A percentile compares a stretch with the other conserved stretches of the same genome.
These are phyloP conservation scores for Brachyalestes nurse DNA, from an alignment of 2,797 vertebrate species.

Conservation along the genomic window DNA sequence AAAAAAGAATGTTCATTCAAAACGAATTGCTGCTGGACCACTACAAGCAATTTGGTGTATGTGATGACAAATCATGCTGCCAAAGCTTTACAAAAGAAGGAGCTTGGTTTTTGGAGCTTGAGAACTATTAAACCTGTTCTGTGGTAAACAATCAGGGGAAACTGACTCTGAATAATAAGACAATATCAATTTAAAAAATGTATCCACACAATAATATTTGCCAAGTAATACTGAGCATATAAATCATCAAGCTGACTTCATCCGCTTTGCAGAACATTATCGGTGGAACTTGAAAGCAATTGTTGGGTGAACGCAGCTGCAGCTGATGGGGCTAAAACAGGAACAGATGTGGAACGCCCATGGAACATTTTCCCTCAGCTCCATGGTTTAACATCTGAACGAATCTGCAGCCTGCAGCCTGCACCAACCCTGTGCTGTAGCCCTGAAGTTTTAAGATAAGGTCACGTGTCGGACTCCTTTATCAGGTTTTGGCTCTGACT, in stretches of 20 bases:
- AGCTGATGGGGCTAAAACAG: conserved; percentile 65
- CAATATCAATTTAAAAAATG: no score
- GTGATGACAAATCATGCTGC: conserved; percentile 29
- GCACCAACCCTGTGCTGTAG: background rate
- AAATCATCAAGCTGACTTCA: conserved; percentile 8
- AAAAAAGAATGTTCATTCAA: background rate
- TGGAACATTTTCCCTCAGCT: conserved; percentile 39
- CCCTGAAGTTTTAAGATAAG: conserved; percentile 40
- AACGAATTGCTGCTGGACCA: background rate
- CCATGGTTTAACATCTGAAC: background rate
- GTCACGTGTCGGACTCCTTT: background rate
- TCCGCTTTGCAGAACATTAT: conserved; percentile 1
- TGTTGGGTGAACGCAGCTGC: conserved; percentile 56
- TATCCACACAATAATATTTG: no score
- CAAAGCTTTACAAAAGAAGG: conserved; percentile 41
- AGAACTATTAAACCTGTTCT: conserved; percentile 27
- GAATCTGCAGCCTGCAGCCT: conserved; percentile 13
- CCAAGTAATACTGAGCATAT: background rate
- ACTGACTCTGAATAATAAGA: background rate
- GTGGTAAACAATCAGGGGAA: background rate
- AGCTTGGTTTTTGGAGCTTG: conserved; percentile 20
- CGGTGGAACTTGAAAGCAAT: conserved; percentile 14
- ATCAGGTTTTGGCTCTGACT: background rate
- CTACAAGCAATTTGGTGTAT: conserved; percentile 19
- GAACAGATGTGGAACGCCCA: conserved; percentile 73